Percentiles rank a stretch among this genome's conserved stretches.
These are phyloP conservation scores for Sprattus sprattus DNA, from an alignment of 2,113 vertebrate species.

Conservation along the genomic window DNA sequence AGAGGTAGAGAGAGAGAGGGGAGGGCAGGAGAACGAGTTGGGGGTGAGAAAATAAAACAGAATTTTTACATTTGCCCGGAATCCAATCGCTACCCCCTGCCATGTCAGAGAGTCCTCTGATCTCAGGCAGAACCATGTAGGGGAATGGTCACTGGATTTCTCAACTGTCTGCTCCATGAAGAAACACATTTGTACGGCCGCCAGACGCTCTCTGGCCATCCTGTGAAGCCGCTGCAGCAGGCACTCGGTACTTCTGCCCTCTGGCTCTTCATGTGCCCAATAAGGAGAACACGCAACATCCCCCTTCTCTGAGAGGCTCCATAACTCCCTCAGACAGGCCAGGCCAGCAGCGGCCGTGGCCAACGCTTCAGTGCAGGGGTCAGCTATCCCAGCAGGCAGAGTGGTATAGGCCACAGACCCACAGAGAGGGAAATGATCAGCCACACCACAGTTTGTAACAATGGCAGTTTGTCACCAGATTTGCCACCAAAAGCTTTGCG, in stretches of 20 bases:
- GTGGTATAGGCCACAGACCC: background rate
- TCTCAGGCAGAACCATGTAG: constrained; percentile 25
- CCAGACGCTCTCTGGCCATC: constrained; percentile 50
- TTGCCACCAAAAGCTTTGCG: background rate
- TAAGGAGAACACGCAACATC: constrained; percentile 58
- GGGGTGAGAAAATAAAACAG: background rate
- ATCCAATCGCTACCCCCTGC: constrained; percentile 27
- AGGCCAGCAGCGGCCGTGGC: constrained; percentile 40
- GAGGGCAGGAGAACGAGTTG: background rate
- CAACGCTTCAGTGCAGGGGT: background rate
- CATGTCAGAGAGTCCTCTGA: constrained; percentile 58
- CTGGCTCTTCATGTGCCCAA: constrained; percentile 35
- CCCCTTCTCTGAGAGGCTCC: constrained; percentile 52
- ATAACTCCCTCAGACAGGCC: constrained; percentile 68
- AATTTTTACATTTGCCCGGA: background rate
- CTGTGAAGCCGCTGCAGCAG: constrained; percentile 37
- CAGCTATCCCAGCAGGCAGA: background rate
- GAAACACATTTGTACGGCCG: constrained; percentile 59
- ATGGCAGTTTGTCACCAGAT: background rate
- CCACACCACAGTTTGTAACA: background rate
- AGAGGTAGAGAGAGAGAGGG: background rate
- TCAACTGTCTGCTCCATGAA: constrained; percentile 55
- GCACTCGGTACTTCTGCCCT: constrained; percentile 9
- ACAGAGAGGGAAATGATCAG: background rate
- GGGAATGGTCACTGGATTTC: constrained; percentile 59